Conservation (phyloP, 2,888 invertebrate species). For the Epirrita christyi region DNA sequence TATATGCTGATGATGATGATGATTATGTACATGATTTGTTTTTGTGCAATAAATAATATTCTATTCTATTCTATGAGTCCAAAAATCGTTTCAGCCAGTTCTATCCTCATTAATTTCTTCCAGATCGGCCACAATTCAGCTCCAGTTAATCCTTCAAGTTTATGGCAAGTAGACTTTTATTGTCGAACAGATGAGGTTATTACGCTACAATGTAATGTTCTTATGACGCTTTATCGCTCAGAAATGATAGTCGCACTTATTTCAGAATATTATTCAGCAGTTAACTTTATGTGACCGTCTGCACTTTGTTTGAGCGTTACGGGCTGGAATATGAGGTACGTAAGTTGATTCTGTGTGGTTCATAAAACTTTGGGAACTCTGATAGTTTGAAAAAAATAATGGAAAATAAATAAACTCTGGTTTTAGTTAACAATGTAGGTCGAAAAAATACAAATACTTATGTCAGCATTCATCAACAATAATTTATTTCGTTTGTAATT, state of each 20-base stretch:
- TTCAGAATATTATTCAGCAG: slow-evolving; percentile 34
- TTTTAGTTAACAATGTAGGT: too few species aligned
- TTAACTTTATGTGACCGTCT: slow-evolving; percentile 30
- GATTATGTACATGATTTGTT: too few species aligned
- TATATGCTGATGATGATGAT: too few species aligned
- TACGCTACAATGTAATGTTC: slow-evolving; percentile 37
- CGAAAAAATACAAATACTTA: too few species aligned
- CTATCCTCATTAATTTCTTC: not conserved
- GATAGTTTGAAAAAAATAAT: too few species aligned
- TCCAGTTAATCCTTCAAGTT: slow-evolving; percentile 35
- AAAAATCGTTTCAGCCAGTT: not conserved
- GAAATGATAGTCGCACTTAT: slow-evolving; percentile 41
- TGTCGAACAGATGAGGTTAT: slow-evolving; percentile 37
- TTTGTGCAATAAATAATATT: too few species aligned
- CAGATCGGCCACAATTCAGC: slow-evolving; percentile 21
- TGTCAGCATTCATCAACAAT: too few species aligned
- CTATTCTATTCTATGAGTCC: too few species aligned
- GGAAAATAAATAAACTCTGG: too few species aligned
- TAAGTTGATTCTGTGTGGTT: slow-evolving; percentile 6
- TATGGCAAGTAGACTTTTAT: slow-evolving; percentile 37
- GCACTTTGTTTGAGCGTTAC: slow-evolving; percentile 27
- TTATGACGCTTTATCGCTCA: slow-evolving; percentile 34
- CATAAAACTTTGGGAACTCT: not conserved
- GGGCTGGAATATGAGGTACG: slow-evolving; percentile 2
- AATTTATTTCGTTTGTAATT: too few species aligned